Base-by-base conservation (phyloP, 2,797 vertebrate species). In the Hafferia zeledoni region DNA sequence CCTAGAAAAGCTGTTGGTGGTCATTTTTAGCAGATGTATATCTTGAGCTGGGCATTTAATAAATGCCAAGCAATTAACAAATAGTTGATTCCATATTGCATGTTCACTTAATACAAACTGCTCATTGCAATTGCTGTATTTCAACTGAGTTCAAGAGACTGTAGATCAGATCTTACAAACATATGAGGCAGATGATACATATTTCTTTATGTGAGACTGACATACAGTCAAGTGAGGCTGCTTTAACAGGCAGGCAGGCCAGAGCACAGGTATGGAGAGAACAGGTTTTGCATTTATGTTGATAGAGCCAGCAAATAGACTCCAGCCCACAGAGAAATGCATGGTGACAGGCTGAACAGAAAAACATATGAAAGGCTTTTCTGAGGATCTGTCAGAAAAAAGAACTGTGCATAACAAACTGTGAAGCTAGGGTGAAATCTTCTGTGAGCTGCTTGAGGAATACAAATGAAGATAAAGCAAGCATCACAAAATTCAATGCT, bases 391-490 rank as follows among this genome's bases (percentile, higher is more conserved):
- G 84, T 92, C 24, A 4, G 57, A 91, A 71, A 50, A 91, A 55
- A 93, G 79, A 92, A 67, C 44, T 86, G 79, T 46, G 79, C 80
- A 74, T 71, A 94, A 91, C 85, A 94, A 94, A 94, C 53, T 68
- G 52, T 31, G 67, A 82, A 93, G 78, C 1, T 4, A 88, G 86
- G n/a, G 79, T 63, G 84, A 13, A 50, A 74, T 57, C 87, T 85
- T 81, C 68, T 35, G 47, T n/a, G 77, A 90, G 85, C 68, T 89
- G 85, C 77, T 28, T 25, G 39, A 88, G 49, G 89, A 96, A 96
- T 94, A 96, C 57, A 94, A 94, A 97, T 82, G 41, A 96, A 89
- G 82, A 76, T 37, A 83, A 61, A 77, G 55, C 76, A 92, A 91
- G 60, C 81, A 68, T 24, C 69, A 77, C 59, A 93, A 86, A 94